A percentile compares a stretch with the other conserved stretches of the same genome.
These are phyloP conservation scores for Rhinoptilus africanus DNA, from an alignment of 2,113 vertebrate species.

Conservation along the genomic window DNA sequence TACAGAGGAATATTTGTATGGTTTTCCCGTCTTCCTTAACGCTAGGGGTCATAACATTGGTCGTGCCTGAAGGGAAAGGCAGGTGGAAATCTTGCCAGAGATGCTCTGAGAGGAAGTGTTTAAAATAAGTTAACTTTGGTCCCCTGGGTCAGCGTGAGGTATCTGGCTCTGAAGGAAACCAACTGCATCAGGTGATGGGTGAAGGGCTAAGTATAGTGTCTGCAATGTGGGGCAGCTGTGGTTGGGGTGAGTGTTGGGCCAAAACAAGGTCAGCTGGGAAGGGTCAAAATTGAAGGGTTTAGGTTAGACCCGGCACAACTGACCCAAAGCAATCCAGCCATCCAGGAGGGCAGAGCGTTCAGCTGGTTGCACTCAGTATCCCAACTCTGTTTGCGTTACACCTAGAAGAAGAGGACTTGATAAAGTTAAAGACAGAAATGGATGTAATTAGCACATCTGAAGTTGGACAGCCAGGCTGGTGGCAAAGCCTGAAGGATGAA, in stretches of 20 bases:
- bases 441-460: neutral
- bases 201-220: neutral
- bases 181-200: neutral
- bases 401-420: neutral
- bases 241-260: neutral
- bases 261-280: neutral
- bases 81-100: conserved; percentile 31
- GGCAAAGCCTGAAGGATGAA: neutral
- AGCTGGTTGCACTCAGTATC: neutral
- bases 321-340: neutral
- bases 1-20: neutral
- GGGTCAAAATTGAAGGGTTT: neutral
- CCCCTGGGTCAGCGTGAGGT: neutral
- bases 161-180: neutral
- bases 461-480: neutral
- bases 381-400: neutral
- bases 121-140: conserved; percentile 36
- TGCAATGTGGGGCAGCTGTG: neutral
- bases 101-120: conserved; percentile 28
- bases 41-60: neutral
- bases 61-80: conserved; percentile 3
- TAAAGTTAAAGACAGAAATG: neutral
- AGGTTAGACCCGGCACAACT: neutral
- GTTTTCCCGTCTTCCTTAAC: neutral
- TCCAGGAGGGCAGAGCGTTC: neutral